Evolutionary conservation across 1,140 invertebrate species (phyloP).

Genomic region (Drosophila gunungcola): DNA sequence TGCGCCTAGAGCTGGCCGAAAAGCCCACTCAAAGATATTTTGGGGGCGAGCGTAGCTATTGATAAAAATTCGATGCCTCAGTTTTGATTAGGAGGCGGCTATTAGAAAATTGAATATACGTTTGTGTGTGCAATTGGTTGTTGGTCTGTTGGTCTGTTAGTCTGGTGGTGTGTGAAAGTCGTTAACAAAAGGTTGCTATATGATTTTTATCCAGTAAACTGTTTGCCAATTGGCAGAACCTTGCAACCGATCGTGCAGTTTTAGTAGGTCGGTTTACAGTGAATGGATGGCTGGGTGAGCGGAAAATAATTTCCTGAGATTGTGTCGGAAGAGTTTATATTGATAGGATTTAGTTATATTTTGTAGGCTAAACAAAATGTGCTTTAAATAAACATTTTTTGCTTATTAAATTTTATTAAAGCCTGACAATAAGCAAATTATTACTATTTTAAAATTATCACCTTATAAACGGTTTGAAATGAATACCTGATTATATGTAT

Average conservation of each 20-base stretch:
- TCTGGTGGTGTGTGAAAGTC: constrained; percentile 53
- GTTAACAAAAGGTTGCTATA: constrained; percentile 28
- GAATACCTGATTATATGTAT: too few relatives aligned
- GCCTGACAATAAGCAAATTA: too few relatives aligned
- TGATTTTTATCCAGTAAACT: constrained; percentile 48
- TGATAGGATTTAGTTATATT: too few relatives aligned
- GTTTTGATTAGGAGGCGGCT: constrained; percentile 78
- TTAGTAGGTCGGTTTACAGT: constrained; percentile 46
- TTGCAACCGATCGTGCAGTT: constrained; percentile 25
- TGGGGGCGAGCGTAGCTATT: constrained; percentile 15
- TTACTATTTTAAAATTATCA: too few relatives aligned
- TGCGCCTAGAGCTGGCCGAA: constrained; percentile 59
- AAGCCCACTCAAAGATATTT: constrained; percentile 34
- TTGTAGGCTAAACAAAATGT: too few relatives aligned
- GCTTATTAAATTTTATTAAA: too few relatives aligned
- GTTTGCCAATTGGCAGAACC: constrained; percentile 23
- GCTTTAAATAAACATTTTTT: too few relatives aligned
- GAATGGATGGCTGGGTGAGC: constrained; percentile 10
- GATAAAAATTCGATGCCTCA: constrained; percentile 67
- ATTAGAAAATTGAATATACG: constrained; percentile 78
- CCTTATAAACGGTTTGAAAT: too few relatives aligned
- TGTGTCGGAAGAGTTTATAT: not conserved
- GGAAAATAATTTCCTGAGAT: not conserved
- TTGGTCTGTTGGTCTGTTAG: constrained; percentile 30
- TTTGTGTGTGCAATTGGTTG: constrained; percentile 2